Percentiles rank a stretch among this genome's conserved stretches.
These are phyloP conservation scores for Caenorhabditis latens DNA, from an alignment of 1,140 invertebrate genomes.

Conservation along the genomic window DNA sequence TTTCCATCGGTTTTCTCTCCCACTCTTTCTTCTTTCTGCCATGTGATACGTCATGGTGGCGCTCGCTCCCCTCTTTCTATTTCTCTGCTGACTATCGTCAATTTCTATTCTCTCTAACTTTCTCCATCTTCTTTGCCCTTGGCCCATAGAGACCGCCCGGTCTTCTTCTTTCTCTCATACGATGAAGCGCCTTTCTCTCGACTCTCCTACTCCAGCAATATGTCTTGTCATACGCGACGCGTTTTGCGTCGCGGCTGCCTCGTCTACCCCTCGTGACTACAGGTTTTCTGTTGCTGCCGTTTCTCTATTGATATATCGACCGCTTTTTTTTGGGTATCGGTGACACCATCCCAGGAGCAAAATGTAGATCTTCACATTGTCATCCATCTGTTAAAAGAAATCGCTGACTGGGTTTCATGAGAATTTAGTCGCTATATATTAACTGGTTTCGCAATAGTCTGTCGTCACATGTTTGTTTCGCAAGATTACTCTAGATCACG, in stretches of 20 bases:
- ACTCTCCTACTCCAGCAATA: not conserved
- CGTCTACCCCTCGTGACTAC: slow-evolving; percentile 1
- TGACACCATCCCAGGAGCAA: too few species aligned
- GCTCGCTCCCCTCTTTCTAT: not conserved
- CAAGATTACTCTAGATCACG: too few species aligned
- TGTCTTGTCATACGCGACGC: not conserved
- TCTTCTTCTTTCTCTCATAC: not conserved
- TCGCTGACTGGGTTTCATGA: too few species aligned
- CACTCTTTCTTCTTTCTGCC: not conserved
- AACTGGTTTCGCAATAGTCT: too few species aligned
- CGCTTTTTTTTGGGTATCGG: not conserved
- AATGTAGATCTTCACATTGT: too few species aligned
- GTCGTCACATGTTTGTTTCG: too few species aligned
- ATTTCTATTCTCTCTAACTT: not conserved
- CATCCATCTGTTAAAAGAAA: too few species aligned
- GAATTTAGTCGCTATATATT: too few species aligned
- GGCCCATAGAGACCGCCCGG: not conserved
- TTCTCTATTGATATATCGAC: not conserved
- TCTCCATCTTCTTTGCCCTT: not conserved
- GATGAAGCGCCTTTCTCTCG: not conserved
- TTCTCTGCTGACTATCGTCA: not conserved
- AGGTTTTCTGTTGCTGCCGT: not conserved
- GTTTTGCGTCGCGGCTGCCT: not conserved
- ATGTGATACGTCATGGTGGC: slow-evolving; percentile 30
- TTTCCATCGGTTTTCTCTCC: not conserved